phyloP scores from a whole-genome alignment of 1,140 invertebrate species.

The Agraylea sexmaculata region DNA sequence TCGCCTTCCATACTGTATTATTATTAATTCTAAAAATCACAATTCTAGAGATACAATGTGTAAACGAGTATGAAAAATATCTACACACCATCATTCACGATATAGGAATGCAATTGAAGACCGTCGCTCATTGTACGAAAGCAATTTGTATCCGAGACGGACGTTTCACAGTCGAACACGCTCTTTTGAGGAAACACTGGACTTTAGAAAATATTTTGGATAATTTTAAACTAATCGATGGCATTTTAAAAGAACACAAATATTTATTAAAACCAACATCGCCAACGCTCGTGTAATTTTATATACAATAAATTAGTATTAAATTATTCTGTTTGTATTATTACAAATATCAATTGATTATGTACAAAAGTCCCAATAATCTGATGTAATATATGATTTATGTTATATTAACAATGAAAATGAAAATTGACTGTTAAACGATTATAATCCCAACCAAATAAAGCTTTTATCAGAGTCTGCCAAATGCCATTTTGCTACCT shows the following conservation, averaged over 20 bases:
- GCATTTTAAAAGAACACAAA: slow-evolving; percentile 41
- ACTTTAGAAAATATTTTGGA: slow-evolving; percentile 55
- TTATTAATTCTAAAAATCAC: neutral
- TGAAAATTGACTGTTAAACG: too few species aligned
- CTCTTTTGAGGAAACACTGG: slow-evolving; percentile 78
- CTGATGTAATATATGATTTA: too few species aligned
- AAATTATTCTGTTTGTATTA: too few species aligned
- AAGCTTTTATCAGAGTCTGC: too few species aligned
- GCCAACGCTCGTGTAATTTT: slow-evolving; percentile 20
- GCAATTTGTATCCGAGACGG: slow-evolving; percentile 74
- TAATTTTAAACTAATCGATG: slow-evolving; percentile 51
- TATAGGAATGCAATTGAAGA: slow-evolving; percentile 64
- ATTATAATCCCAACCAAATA: too few species aligned
- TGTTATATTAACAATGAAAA: too few species aligned
- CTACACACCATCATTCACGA: slow-evolving; percentile 64
- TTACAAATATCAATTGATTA: too few species aligned
- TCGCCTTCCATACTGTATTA: neutral
- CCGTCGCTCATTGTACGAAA: slow-evolving; percentile 65
- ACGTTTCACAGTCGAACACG: slow-evolving; percentile 62
- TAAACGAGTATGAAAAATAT: slow-evolving; percentile 72
- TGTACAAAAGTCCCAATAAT: too few species aligned
- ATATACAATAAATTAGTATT: slow-evolving; percentile 1
- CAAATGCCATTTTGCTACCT: too few species aligned
- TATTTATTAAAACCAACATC: slow-evolving; percentile 35
- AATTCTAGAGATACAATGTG: slow-evolving; percentile 67